Conservation (phyloP, 2,888 invertebrate species). For the Cynaeus angustus region DNA sequence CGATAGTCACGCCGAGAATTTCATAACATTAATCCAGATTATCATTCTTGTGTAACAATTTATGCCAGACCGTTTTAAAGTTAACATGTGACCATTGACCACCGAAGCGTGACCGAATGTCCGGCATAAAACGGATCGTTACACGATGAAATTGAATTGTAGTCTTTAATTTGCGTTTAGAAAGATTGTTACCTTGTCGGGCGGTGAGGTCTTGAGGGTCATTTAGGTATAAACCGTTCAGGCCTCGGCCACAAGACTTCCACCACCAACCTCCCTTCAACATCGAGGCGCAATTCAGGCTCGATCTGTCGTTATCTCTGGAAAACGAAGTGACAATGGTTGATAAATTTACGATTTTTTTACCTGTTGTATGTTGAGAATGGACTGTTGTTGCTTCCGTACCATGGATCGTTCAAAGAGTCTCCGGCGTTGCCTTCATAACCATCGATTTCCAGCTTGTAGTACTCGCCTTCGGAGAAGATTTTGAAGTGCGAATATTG, state of each 20-base stretch:
- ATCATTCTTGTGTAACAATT: slow-evolving; percentile 10
- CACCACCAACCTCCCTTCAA: slow-evolving; percentile 97
- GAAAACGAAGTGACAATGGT: slow-evolving; percentile 58
- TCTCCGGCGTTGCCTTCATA: slow-evolving; percentile 94
- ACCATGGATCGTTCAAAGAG: slow-evolving; percentile 94
- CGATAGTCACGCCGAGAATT: slow-evolving; percentile 18
- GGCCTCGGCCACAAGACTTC: slow-evolving; percentile 93
- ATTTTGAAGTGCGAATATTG: slow-evolving; percentile 95
- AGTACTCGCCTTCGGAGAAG: slow-evolving; percentile 92
- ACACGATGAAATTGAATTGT: slow-evolving; percentile 13
- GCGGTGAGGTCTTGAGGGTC: slow-evolving; percentile 93
- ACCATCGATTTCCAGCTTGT: slow-evolving; percentile 93
- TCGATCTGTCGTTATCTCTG: slow-evolving; percentile 93
- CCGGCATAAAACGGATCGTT: slow-evolving; percentile 21
- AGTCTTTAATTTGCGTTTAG: slow-evolving; percentile 13
- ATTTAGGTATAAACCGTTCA: slow-evolving; percentile 91
- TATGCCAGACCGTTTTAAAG: slow-evolving; percentile 8
- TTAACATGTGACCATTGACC: slow-evolving; percentile 4
- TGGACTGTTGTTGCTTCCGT: slow-evolving; percentile 93
- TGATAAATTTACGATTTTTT: slow-evolving; percentile 1
- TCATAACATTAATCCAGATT: slow-evolving; percentile 14
- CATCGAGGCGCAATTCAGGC: slow-evolving; percentile 94
- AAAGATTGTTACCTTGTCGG: slow-evolving; percentile 83
- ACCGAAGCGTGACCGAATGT: slow-evolving; percentile 6
- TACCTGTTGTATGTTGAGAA: slow-evolving; percentile 94